These are phyloP conservation scores for Sebastes oblongus DNA, from an alignment of 2,797 vertebrate species.

Conservation along the genomic window DNA sequence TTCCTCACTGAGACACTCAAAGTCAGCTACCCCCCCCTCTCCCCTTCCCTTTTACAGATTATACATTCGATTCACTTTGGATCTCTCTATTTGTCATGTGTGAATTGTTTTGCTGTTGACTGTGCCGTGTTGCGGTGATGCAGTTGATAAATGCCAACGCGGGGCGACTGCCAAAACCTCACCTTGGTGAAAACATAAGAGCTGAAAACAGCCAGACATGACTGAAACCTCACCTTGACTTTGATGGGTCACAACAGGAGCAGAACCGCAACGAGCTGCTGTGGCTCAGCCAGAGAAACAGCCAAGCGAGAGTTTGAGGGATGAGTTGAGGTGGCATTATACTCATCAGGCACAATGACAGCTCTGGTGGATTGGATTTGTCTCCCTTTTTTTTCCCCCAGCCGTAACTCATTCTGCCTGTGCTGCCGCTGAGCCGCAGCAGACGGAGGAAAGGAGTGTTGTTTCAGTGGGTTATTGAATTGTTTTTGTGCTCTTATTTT, in stretches of 20 bases:
- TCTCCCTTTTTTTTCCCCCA: conserved; percentile 24
- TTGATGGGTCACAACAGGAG: conserved; percentile 60
- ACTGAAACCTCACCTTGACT: conserved; percentile 58
- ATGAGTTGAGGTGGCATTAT: conserved; percentile 58
- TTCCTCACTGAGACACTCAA: conserved; percentile 51
- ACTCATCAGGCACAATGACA: conserved; percentile 69
- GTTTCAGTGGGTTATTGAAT: conserved; percentile 61
- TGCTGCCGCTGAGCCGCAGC: conserved; percentile 21
- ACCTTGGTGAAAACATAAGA: conserved; percentile 32
- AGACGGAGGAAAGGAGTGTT: conserved; percentile 28
- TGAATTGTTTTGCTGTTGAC: conserved; percentile 52
- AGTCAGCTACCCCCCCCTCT: not conserved
- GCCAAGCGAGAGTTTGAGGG: conserved; percentile 57
- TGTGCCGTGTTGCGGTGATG: conserved; percentile 23
- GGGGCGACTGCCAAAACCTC: conserved; percentile 29
- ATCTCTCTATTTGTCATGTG: conserved; percentile 70
- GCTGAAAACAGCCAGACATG: conserved; percentile 46
- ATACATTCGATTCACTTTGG: conserved; percentile 67
- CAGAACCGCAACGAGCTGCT: conserved; percentile 42
- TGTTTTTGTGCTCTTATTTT: conserved; percentile 66
- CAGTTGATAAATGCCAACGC: conserved; percentile 48
- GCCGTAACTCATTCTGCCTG: conserved; percentile 57
- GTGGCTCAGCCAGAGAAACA: conserved; percentile 37
- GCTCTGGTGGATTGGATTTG: conserved; percentile 66
- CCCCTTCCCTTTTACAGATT: conserved; percentile 41